phyloP scores from a whole-genome alignment of 2,797 vertebrate species.

The Crenuchus spilurus region DNA sequence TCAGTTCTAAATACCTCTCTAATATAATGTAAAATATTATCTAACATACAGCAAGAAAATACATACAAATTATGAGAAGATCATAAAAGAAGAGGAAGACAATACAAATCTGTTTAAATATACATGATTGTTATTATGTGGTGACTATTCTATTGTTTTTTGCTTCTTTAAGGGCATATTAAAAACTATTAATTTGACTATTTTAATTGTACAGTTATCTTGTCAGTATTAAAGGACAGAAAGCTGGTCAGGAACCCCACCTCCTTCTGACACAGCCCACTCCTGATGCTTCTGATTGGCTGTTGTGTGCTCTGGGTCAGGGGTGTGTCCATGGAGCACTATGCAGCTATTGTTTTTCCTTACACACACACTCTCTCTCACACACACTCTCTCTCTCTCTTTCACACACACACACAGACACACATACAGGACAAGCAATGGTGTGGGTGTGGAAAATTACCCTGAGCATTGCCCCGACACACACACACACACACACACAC shows the following conservation, averaged over 20 bases:
- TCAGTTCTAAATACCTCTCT: no score
- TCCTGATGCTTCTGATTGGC: slow-evolving; percentile 36
- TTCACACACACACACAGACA: slow-evolving; percentile 63
- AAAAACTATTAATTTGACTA: no score
- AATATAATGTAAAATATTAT: no score
- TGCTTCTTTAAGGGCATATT: no score
- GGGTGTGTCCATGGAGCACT: slow-evolving; percentile 68
- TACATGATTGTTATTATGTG: no score
- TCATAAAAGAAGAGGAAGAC: no score
- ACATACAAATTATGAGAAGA: no score
- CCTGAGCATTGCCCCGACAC: slow-evolving; percentile 12
- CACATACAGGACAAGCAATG: slow-evolving; percentile 59
- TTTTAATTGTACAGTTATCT: no score
- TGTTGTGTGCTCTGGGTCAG: slow-evolving; percentile 50
- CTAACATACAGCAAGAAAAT: no score
- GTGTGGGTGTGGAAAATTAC: slow-evolving; percentile 58
- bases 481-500: no score
- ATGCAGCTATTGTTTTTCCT: slow-evolving; percentile 80
- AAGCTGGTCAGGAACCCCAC: slow-evolving; percentile 15
- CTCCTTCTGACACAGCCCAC: slow-evolving; percentile 9
- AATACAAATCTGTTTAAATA: no score
- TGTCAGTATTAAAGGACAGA: not conserved
- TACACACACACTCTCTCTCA: slow-evolving; percentile 52
- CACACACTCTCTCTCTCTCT: slow-evolving; percentile 47
- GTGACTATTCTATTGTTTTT: no score